Conservation (phyloP, 1,140 invertebrate species). For the Helicoverpa armigera region DNA sequence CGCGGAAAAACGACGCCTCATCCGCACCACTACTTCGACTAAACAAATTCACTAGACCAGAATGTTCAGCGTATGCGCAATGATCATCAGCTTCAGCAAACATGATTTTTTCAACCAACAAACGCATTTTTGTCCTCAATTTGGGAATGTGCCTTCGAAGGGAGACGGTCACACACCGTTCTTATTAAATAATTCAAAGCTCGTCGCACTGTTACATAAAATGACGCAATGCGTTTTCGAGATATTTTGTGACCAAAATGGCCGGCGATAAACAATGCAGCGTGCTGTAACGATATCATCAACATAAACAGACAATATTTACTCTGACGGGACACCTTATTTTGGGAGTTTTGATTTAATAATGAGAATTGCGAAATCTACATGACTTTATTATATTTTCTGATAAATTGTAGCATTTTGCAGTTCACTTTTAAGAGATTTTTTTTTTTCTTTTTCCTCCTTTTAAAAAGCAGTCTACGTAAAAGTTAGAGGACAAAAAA, state of each 20-base stretch:
- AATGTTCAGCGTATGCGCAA: conserved; percentile 20
- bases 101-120: neutral
- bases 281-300: conserved; percentile 23
- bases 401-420: no score
- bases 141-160: conserved; percentile 1
- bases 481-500: no score
- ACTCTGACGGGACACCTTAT: neutral
- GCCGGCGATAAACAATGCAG: conserved; percentile 38
- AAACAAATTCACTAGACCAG: conserved; percentile 45
- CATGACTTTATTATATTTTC: no score
- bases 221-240: conserved; percentile 53
- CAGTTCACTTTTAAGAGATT: no score
- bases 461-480: no score
- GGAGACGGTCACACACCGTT: conserved; percentile 32
- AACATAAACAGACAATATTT: conserved; percentile 11
- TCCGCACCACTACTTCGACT: conserved; percentile 51
- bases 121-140: neutral
- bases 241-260: conserved; percentile 53
- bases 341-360: neutral
- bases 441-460: no score
- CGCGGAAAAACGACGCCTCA: conserved; percentile 61
- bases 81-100: conserved; percentile 16
- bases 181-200: conserved; percentile 53
- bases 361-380: neutral
- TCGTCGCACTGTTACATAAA: conserved; percentile 57